Conservation (phyloP, 2,797 vertebrate genomes). For the Karalla daura region DNA sequence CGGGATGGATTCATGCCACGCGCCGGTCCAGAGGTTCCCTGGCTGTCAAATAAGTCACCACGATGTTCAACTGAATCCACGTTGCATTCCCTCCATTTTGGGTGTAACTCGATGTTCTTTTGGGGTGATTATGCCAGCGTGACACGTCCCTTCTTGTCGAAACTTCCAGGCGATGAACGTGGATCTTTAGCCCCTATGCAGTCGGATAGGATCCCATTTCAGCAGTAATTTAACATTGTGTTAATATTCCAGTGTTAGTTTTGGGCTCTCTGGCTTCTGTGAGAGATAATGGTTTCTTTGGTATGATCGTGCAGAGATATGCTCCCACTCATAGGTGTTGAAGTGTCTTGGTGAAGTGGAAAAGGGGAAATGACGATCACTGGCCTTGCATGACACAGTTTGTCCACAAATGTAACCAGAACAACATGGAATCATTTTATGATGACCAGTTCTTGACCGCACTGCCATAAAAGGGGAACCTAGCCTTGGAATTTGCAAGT, state of each 20-base stretch:
- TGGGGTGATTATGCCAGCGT: no score
- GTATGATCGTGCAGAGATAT: not conserved
- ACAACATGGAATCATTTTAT: not conserved
- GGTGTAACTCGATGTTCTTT: no score
- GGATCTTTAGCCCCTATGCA: no score
- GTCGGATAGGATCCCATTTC: not conserved
- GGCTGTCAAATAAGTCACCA: not conserved
- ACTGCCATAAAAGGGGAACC: not conserved
- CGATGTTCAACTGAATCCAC: no score
- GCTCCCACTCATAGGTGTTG: constrained; percentile 12
- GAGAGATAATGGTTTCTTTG: not conserved
- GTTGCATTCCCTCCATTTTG: no score
- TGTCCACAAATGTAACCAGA: not conserved
- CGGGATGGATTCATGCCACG: constrained; percentile 5
- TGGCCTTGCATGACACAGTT: not conserved
- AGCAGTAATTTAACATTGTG: no score
- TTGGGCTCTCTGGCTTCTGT: not conserved
- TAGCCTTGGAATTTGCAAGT: not conserved
- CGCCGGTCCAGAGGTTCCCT: not conserved
- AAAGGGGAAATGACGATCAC: not conserved
- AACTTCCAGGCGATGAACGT: no score
- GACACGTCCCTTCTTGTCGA: no score
- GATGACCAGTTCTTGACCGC: not conserved
- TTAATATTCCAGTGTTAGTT: not conserved
- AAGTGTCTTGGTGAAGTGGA: constrained; percentile 1